Base-by-base conservation (phyloP, 2,888 invertebrate species). In the Apotomis turbidana region DNA sequence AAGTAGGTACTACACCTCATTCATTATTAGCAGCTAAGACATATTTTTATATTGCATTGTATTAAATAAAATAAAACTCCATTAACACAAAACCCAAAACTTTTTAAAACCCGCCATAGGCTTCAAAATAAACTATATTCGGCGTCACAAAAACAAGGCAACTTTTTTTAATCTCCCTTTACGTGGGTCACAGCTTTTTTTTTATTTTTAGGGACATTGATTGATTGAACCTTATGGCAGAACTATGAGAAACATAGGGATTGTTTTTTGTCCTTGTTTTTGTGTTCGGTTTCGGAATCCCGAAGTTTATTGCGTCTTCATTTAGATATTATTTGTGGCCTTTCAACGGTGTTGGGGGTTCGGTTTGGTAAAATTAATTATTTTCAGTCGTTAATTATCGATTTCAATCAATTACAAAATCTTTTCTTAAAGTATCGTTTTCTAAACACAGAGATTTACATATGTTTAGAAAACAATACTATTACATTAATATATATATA, bases 191-290 rank as follows among this genome's bases (percentile, higher is more conserved):
- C 83, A 86, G 85, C 85, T 78, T 86, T 88, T 90, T 15, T 89
- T 91, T 92, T 91, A 89, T 87, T 89, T 88, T 87, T 87, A 87
- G 86, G 87, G 93, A 91, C 93, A 89, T 92, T 93, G 93, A 93
- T 93, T 91, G 92, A 93, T 93, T 90, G 90, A 87, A 88, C 92
- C 88, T 91, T 90, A 90, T 89, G 86, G 87, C 83, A 85, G 80
- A 84, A 85, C 90, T 91, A 89, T 91, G 90, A 88, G 91, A 88
- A 90, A 85, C 87, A 83, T 87, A 80, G 88, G 87, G 88, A 85
- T 89, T 89, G 88, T 90, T 90, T 91, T 91, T 91, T 91, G 82
- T 82, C 15, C 71, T 73, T 80, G 74, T 81, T 84, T 87, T 87
- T 85, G 74, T 77, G 79, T 82, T 80, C 76, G 79, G 76, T 82